Conservation (phyloP, 2,888 invertebrate genomes). For the Brenthis hecate region DNA sequence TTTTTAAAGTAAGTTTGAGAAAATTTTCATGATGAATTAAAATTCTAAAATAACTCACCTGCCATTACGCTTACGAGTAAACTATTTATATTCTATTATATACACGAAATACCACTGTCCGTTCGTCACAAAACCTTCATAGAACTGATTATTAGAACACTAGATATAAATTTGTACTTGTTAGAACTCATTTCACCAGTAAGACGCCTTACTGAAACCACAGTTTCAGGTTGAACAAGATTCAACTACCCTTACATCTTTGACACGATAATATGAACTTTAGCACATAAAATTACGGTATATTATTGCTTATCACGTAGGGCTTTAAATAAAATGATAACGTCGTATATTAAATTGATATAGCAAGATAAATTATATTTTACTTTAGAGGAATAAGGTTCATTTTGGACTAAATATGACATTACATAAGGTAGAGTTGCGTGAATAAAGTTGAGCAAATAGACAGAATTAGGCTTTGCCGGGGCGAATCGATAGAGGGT, state of each 20-base stretch:
- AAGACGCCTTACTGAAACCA: slow-evolving; percentile 29
- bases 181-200: slow-evolving; percentile 25
- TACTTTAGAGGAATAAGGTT: neutral
- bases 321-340: slow-evolving; percentile 20
- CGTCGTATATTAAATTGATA: neutral
- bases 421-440: slow-evolving; percentile 17
- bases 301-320: slow-evolving; percentile 11
- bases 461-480: slow-evolving; percentile 67
- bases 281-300: neutral
- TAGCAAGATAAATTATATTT: slow-evolving; percentile 10
- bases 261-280: slow-evolving; percentile 9
- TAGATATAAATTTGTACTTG: slow-evolving; percentile 22
- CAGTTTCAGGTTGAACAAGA: slow-evolving; percentile 28
- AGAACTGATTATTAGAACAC: slow-evolving; percentile 3
- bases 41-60: slow-evolving; percentile 9
- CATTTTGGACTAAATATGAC: neutral
- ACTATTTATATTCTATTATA: neutral
- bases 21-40: no score
- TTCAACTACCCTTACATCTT: slow-evolving; percentile 13
- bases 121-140: slow-evolving; percentile 32
- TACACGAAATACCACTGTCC: slow-evolving; percentile 9
- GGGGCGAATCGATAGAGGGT: slow-evolving; percentile 71
- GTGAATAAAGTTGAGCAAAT: slow-evolving; percentile 49
- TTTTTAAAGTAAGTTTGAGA: no score
- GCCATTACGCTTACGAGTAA: neutral